phyloP scores from a whole-genome alignment of 2,797 vertebrate genomes.

The Crypturellus tataupa region DNA sequence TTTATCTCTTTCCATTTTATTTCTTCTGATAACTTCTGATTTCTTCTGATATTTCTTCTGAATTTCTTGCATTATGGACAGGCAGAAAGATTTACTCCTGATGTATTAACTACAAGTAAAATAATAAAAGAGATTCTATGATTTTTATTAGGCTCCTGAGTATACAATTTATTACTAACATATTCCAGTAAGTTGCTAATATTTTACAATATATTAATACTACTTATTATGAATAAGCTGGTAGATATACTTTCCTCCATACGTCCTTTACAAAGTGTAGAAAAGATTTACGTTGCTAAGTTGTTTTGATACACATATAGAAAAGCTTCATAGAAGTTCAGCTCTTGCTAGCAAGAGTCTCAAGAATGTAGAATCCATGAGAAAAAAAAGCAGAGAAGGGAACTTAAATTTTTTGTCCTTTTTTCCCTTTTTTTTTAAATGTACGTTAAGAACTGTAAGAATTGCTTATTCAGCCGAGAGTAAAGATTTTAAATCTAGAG shows the following conservation, averaged over 20 bases:
- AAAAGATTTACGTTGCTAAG: background rate
- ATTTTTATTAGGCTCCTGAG: background rate
- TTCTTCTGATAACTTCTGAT: background rate
- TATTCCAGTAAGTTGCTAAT: too few relatives aligned
- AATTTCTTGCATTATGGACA: background rate
- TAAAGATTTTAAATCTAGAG: background rate
- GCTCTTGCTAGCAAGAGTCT: background rate
- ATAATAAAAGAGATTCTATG: background rate
- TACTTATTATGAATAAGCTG: accelerated
- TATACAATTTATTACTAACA: background rate
- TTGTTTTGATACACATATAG: background rate
- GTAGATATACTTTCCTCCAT: background rate
- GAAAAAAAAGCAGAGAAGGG: background rate
- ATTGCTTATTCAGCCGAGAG: background rate
- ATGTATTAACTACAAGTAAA: background rate
- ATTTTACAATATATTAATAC: background rate
- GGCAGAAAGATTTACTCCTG: background rate
- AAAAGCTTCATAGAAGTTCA: background rate
- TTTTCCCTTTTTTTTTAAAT: too few relatives aligned
- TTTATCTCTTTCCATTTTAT: background rate
- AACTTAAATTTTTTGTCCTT: too few relatives aligned
- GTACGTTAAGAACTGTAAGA: background rate
- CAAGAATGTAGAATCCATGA: background rate
- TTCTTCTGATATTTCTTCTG: background rate
- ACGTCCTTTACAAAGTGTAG: background rate